Evolutionary conservation across 2,113 vertebrate species (phyloP).

Genomic region (Lonchura striata): DNA sequence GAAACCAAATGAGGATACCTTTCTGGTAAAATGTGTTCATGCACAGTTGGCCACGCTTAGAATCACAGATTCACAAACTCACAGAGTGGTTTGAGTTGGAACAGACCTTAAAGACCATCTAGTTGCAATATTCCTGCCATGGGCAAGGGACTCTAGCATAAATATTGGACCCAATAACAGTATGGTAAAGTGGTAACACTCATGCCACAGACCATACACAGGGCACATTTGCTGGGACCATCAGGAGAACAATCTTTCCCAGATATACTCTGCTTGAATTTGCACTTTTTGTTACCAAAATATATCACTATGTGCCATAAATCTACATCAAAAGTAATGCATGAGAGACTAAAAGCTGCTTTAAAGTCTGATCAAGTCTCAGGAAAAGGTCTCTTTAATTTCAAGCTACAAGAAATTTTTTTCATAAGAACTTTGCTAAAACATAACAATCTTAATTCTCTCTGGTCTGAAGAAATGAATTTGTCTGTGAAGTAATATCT

Average conservation of each 20-base stretch:
- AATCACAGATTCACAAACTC: background rate
- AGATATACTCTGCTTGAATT: background rate
- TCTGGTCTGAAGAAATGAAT: background rate
- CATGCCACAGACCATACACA: too few species aligned
- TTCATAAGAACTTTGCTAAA: background rate
- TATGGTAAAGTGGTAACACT: background rate
- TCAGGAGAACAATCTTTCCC: background rate
- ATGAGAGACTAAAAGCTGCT: background rate
- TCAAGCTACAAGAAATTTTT: background rate
- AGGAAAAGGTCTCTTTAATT: background rate
- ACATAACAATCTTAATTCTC: background rate
- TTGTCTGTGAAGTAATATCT: background rate
- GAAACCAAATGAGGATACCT: background rate
- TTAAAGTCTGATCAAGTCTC: background rate
- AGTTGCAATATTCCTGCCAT: too few species aligned
- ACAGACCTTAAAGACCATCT: background rate
- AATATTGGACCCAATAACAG: background rate
- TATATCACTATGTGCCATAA: accelerated
- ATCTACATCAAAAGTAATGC: background rate
- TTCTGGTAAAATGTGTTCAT: accelerated
- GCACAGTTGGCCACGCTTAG: accelerated
- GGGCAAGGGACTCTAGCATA: background rate
- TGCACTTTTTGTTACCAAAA: background rate
- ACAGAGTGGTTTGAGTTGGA: background rate
- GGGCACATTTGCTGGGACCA: background rate